Evolutionary conservation across 2,888 invertebrate genomes (phyloP).

Genomic region (Microplitis manilae): DNA sequence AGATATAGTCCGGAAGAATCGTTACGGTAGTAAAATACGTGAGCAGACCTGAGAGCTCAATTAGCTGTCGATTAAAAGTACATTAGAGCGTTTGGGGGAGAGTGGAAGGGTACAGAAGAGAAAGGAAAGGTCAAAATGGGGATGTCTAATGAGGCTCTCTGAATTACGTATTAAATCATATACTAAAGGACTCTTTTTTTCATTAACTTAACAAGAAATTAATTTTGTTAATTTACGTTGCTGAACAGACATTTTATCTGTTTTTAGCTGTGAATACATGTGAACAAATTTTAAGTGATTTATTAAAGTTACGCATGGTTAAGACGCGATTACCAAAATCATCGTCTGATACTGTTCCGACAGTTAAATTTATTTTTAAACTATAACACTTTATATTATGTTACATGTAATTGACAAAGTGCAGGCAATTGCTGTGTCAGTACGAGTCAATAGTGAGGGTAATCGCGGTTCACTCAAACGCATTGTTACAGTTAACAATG

Average conservation of each 20-base stretch:
- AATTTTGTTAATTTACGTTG: too few species aligned
- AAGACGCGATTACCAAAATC: too few species aligned
- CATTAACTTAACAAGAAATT: neutral
- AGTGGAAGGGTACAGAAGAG: neutral
- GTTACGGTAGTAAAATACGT: slow-evolving; percentile 47
- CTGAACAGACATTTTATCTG: too few species aligned
- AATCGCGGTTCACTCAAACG: neutral
- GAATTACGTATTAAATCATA: neutral
- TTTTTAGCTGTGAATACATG: too few species aligned
- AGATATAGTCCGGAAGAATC: slow-evolving; percentile 31
- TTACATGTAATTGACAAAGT: neutral
- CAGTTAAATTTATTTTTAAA: neutral
- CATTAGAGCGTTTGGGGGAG: slow-evolving; percentile 43
- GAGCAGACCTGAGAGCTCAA: slow-evolving; percentile 49
- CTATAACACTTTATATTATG: neutral
- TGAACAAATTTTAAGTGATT: too few species aligned
- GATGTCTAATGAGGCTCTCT: neutral
- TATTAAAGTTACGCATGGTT: too few species aligned
- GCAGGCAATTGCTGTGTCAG: neutral
- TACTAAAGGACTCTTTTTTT: neutral
- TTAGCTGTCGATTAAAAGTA: slow-evolving; percentile 55
- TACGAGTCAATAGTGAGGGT: neutral
- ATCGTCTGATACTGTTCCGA: too few species aligned
- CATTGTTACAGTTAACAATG: neutral
- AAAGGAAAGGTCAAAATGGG: slow-evolving; percentile 7